Evolutionary conservation across 2,888 invertebrate genomes (phyloP).

Genomic region (Epinotia brunnichana): DNA sequence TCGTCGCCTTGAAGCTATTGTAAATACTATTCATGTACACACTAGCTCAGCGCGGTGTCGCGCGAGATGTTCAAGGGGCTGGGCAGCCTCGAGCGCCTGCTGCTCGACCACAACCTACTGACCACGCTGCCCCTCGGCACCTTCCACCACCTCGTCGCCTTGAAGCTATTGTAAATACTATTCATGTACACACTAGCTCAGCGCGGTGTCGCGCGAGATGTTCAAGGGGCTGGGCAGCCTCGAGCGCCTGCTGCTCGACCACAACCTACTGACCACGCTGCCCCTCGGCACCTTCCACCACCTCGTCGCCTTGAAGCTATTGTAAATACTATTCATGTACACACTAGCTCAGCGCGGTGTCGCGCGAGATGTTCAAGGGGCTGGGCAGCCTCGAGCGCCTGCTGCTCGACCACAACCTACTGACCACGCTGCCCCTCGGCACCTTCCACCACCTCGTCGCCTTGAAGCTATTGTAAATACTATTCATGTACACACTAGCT

Average conservation of each 20-base stretch:
- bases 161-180: conserved; percentile 87
- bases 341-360: conserved; percentile 86
- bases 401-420: conserved; percentile 88
- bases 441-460: conserved; percentile 87
- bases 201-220: conserved; percentile 86
- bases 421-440: conserved; percentile 87
- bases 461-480: conserved; percentile 87
- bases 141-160: conserved; percentile 86
- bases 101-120: conserved; percentile 89
- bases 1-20: conserved; percentile 88
- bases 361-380: conserved; percentile 87
- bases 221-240: conserved; percentile 87
- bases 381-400: conserved; percentile 87
- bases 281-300: conserved; percentile 88
- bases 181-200: conserved; percentile 81
- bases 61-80: conserved; percentile 88
- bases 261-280: conserved; percentile 88
- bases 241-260: conserved; percentile 88
- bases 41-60: conserved; percentile 87
- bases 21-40: conserved; percentile 59
- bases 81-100: conserved; percentile 86
- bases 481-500: no score
- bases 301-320: conserved; percentile 86
- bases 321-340: conserved; percentile 76
- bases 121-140: conserved; percentile 87